Evolutionary conservation across 2,888 invertebrate genomes (phyloP).

Genomic region (Tipula vernalis): DNA sequence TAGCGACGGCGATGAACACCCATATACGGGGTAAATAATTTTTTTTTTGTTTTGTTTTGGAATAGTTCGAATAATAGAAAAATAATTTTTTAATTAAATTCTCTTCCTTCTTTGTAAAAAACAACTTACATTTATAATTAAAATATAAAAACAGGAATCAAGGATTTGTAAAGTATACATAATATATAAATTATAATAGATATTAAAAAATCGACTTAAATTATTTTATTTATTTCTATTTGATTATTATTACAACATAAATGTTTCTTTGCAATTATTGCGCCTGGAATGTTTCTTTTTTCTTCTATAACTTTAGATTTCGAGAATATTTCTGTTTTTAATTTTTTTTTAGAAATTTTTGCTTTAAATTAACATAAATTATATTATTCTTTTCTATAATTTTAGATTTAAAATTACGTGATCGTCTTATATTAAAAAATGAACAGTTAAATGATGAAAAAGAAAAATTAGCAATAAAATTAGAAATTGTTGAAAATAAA

Average conservation of each 20-base stretch:
- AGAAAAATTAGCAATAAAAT: constrained; percentile 6
- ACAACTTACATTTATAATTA: neutral
- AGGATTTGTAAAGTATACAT: neutral
- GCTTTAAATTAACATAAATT: neutral
- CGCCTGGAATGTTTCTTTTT: too few species aligned
- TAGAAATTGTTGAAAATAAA: constrained; percentile 9
- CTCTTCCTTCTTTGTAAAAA: neutral
- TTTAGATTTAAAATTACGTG: constrained; percentile 7
- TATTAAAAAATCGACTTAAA: neutral
- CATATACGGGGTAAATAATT: constrained; percentile 6
- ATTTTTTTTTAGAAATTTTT: neutral
- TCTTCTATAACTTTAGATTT: too few species aligned
- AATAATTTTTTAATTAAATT: neutral
- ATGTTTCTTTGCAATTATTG: neutral
- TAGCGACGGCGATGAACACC: neutral
- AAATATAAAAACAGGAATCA: neutral
- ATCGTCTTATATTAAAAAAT: neutral
- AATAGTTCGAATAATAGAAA: neutral
- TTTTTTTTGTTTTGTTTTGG: neutral
- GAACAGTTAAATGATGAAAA: neutral
- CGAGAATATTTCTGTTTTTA: neutral
- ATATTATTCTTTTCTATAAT: neutral
- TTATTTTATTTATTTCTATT: neutral
- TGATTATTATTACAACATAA: neutral
- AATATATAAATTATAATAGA: neutral